A percentile compares a stretch with the other conserved stretches of the same genome.
Conservation (phyloP, 2,888 invertebrate genomes). For the Isoperla grammatica region DNA sequence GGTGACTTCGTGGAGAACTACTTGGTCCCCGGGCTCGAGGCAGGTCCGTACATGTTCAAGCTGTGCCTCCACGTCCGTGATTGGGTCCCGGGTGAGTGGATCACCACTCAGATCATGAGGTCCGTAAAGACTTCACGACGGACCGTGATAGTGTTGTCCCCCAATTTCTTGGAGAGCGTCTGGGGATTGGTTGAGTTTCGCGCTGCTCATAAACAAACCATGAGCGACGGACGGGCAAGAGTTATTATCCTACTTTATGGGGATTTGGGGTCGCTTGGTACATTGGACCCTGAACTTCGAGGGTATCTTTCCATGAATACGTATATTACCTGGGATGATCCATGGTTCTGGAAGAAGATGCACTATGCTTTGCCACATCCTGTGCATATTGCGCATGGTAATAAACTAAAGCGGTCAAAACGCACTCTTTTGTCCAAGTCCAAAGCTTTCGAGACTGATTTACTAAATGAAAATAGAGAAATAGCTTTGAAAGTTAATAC, state of each 20-base stretch:
- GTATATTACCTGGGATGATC: conserved; percentile 75
- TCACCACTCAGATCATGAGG: conserved; percentile 62
- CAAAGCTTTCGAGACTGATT: no score
- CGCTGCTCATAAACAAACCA: conserved; percentile 64
- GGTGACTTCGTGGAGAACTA: conserved; percentile 61
- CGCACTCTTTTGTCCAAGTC: no score
- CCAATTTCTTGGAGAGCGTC: conserved; percentile 65
- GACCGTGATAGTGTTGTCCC: conserved; percentile 63
- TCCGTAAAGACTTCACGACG: conserved; percentile 66
- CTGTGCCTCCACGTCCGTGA: conserved; percentile 69
- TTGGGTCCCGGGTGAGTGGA: conserved; percentile 68
- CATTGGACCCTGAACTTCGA: conserved; percentile 61
- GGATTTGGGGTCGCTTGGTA: conserved; percentile 56
- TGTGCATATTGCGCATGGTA: conserved; percentile 32
- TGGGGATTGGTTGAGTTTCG: conserved; percentile 74
- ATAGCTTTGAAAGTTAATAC: no score
- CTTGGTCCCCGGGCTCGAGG: conserved; percentile 61
- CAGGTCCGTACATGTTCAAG: conserved; percentile 56
- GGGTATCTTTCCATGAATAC: conserved; percentile 70
- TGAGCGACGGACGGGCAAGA: conserved; percentile 60
- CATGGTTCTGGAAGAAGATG: conserved; percentile 76
- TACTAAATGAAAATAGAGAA: no score
- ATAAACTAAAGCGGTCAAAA: no score
- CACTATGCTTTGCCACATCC: conserved; percentile 65
- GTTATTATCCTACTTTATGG: conserved; percentile 68